A percentile compares a stretch with the other conserved stretches of the same genome.
phyloP scores from a whole-genome alignment of 2,888 invertebrate species.

The Euplexia lucipara region DNA sequence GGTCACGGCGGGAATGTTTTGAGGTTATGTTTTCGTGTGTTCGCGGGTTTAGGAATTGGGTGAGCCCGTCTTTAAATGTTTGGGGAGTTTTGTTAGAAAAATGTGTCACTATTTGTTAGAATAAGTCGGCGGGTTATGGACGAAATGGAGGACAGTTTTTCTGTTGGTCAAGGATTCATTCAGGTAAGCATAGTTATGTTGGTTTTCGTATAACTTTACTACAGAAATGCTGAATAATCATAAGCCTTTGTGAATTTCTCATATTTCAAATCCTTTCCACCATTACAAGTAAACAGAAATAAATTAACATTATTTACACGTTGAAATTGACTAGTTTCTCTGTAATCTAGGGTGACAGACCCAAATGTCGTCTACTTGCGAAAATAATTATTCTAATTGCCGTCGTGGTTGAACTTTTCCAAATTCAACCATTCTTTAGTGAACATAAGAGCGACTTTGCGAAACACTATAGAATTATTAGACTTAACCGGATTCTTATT shows the following conservation, averaged over 20 bases:
- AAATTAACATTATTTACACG: slow-evolving; percentile 52
- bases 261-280: slow-evolving; percentile 27
- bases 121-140: neutral
- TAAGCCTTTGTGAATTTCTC: slow-evolving; percentile 3
- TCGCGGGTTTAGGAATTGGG: slow-evolving; percentile 75
- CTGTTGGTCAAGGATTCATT: neutral
- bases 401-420: slow-evolving; percentile 42
- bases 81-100: slow-evolving; percentile 15
- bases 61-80: slow-evolving; percentile 63
- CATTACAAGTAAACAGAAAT: slow-evolving; percentile 41
- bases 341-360: slow-evolving; percentile 55
- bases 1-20: slow-evolving; percentile 89
- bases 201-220: neutral
- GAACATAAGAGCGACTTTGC: slow-evolving; percentile 75
- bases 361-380: slow-evolving; percentile 60
- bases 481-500: slow-evolving; percentile 90
- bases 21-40: slow-evolving; percentile 85
- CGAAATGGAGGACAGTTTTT: neutral
- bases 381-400: slow-evolving; percentile 66
- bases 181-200: neutral
- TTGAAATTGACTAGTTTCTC: slow-evolving; percentile 53
- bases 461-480: slow-evolving; percentile 84
- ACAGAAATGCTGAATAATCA: slow-evolving; percentile 17
- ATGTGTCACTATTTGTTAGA: neutral
- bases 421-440: slow-evolving; percentile 69